A percentile compares a stretch with the other conserved stretches of the same genome.
Conservation (phyloP, 2,113 vertebrate species). For the Balaenoptera acutorostrata region DNA sequence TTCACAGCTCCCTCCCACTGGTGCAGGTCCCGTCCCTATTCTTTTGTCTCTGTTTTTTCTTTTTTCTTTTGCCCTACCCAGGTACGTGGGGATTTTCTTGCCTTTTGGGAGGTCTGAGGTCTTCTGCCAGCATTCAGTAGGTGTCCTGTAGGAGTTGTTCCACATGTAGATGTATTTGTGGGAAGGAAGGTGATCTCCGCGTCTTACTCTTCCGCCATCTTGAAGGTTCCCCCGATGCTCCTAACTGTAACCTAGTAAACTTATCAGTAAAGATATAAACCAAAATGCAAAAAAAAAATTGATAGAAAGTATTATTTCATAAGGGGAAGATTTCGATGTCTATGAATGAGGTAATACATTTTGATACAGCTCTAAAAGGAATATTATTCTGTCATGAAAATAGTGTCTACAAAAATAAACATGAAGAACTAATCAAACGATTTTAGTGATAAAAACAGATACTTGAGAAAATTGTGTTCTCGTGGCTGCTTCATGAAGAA, state of each 20-base stretch:
- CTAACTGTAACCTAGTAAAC: not conserved
- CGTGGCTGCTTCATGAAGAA: not conserved
- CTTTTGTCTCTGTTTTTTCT: too few relatives aligned
- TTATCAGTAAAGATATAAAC: not conserved
- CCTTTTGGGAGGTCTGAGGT: too few relatives aligned
- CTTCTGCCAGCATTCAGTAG: too few relatives aligned
- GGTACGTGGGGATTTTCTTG: too few relatives aligned
- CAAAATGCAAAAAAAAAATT: not conserved
- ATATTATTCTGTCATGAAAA: not conserved
- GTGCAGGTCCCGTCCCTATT: too few relatives aligned
- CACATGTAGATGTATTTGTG: too few relatives aligned
- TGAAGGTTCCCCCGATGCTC: too few relatives aligned
- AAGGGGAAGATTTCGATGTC: not conserved
- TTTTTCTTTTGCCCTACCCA: too few relatives aligned
- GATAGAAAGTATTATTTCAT: slow-evolving; percentile 9
- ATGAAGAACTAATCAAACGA: not conserved
- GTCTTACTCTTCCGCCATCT: too few relatives aligned
- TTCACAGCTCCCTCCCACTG: too few relatives aligned
- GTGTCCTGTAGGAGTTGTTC: too few relatives aligned
- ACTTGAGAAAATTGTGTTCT: not conserved
- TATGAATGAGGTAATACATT: not conserved
- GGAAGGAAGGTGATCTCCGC: too few relatives aligned
- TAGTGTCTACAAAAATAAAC: not conserved
- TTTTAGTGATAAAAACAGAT: not conserved
- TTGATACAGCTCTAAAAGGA: not conserved